Conservation (phyloP, 2,113 vertebrate species). For the Xenopus borealis region DNA sequence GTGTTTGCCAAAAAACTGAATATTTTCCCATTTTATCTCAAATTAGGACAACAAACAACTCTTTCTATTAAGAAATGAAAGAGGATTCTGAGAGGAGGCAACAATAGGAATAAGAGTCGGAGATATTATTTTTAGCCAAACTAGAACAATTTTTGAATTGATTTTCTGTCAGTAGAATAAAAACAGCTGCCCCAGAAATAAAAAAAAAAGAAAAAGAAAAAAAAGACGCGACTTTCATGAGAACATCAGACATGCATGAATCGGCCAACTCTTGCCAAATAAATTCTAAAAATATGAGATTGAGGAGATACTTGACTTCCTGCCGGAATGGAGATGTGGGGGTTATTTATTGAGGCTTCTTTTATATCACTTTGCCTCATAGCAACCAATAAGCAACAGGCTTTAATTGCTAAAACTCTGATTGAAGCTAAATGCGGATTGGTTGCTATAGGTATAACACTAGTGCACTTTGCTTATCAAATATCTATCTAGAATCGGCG, state of each 20-base stretch:
- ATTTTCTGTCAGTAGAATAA: constrained; percentile 56
- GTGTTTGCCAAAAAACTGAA: no score
- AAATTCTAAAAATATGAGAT: constrained; percentile 28
- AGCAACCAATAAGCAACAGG: neutral
- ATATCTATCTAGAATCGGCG: no score
- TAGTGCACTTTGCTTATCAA: no score
- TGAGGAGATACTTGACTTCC: neutral
- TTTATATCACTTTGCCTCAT: neutral
- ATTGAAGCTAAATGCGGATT: no score
- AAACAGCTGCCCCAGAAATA: constrained; percentile 47
- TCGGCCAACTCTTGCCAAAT: constrained; percentile 27
- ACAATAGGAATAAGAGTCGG: constrained; percentile 48
- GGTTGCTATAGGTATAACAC: no score
- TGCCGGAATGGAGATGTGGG: neutral
- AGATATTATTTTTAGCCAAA: constrained; percentile 53
- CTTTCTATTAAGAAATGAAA: constrained; percentile 6
- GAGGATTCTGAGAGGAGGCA: constrained; percentile 37
- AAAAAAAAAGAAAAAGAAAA: constrained; percentile 44
- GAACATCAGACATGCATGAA: constrained; percentile 42
- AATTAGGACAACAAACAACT: constrained; percentile 17
- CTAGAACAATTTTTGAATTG: constrained; percentile 51
- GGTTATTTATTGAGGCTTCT: neutral
- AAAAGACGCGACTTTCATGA: constrained; percentile 46
- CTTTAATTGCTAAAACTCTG: no score
- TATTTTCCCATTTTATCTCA: constrained; percentile 4